Evolutionary conservation across 2,113 vertebrate species (phyloP).

Genomic region (Prinia subflava): DNA sequence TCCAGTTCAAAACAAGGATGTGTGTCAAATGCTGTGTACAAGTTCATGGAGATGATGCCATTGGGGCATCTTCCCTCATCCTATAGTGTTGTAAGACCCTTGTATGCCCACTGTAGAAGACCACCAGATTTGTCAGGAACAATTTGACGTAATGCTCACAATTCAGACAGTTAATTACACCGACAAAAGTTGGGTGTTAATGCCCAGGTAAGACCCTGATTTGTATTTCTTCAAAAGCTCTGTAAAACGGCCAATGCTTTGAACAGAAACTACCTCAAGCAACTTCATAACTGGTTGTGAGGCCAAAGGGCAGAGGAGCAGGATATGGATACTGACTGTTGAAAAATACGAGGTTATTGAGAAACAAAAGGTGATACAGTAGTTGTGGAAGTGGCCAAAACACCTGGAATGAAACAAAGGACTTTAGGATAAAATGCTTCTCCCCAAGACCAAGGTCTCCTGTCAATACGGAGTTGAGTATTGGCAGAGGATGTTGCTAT

Average conservation of each 20-base stretch:
- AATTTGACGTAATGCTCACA: neutral
- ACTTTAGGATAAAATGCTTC: neutral
- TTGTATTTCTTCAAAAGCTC: neutral
- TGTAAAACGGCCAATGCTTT: neutral
- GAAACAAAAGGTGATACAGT: neutral
- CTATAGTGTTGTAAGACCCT: accelerated
- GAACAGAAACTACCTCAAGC: neutral
- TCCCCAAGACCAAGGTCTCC: neutral
- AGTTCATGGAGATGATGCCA: neutral
- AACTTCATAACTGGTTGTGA: neutral
- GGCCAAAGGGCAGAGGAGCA: neutral
- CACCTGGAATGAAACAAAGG: neutral
- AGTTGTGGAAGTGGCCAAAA: neutral
- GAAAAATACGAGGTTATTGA: neutral
- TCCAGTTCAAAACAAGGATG: neutral
- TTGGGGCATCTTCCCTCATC: neutral
- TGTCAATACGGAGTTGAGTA: neutral
- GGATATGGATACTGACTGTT: neutral
- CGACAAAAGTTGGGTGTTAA: neutral
- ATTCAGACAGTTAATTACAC: neutral
- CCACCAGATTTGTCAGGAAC: neutral
- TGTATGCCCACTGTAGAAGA: neutral
- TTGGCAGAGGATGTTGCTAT: neutral
- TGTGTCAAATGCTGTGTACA: neutral
- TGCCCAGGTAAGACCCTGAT: neutral